phyloP scores from a whole-genome alignment of 2,888 invertebrate genomes.

The Agrenia bidenticulata region DNA sequence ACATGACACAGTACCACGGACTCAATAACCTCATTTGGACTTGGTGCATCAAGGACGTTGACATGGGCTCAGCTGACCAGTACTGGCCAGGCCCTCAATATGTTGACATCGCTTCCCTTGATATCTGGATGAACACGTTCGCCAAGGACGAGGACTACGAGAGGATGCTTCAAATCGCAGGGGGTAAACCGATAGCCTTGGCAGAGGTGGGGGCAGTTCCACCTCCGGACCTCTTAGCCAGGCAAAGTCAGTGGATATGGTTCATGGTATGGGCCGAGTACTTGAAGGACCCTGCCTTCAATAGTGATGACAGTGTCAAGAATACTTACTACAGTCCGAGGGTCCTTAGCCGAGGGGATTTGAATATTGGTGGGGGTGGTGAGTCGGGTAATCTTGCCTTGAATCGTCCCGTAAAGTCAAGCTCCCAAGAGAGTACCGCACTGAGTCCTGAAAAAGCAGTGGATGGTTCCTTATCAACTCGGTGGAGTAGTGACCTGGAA shows the following conservation, averaged over 20 bases:
- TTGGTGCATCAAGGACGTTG: conserved; percentile 44
- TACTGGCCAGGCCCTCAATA: conserved; percentile 41
- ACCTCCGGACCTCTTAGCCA: conserved; percentile 30
- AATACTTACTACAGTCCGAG: conserved; percentile 35
- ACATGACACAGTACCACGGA: conserved; percentile 29
- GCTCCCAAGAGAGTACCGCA: conserved; percentile 21
- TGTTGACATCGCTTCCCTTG: conserved; percentile 42
- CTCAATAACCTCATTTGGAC: conserved; percentile 40
- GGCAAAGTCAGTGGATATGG: conserved; percentile 40
- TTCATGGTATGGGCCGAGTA: conserved; percentile 49
- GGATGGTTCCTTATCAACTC: conserved; percentile 27
- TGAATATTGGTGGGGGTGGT: conserved; percentile 25
- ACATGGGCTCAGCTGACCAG: conserved; percentile 34
- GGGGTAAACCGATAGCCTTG: conserved; percentile 45
- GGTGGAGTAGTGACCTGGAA: conserved; percentile 29
- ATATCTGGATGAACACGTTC: conserved; percentile 36
- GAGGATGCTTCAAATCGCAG: conserved; percentile 33
- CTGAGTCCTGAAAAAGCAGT: conserved; percentile 24
- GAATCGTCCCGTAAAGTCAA: conserved; percentile 23
- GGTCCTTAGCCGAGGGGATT: conserved; percentile 32
- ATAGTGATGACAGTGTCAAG: conserved; percentile 33
- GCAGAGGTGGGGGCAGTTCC: conserved; percentile 42
- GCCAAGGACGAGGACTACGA: conserved; percentile 37
- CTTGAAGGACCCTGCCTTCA: conserved; percentile 39
- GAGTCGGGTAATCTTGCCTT: conserved; percentile 28